Conservation (phyloP, 1,140 invertebrate genomes). For the Caenorhabditis latens region DNA sequence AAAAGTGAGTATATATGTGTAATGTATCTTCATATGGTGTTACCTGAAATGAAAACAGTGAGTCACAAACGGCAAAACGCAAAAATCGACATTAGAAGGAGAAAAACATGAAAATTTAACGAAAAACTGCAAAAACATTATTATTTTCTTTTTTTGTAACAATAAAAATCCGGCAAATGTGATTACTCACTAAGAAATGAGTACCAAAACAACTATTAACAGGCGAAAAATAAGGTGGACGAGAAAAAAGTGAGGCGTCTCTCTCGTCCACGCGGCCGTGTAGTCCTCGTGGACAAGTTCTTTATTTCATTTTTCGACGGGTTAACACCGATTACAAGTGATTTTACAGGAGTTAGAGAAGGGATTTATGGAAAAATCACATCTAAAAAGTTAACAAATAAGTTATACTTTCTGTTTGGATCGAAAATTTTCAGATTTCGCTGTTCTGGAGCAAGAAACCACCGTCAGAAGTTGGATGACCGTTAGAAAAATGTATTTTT, state of each 20-base stretch:
- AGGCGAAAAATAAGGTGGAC: not conserved
- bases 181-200: too few relatives aligned
- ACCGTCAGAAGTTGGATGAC: too few relatives aligned
- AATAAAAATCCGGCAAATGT: too few relatives aligned
- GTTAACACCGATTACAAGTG: not conserved
- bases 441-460: too few relatives aligned
- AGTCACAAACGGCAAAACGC: not conserved
- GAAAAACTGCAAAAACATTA: not conserved
- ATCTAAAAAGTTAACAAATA: too few relatives aligned
- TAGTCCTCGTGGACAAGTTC: not conserved
- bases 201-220: not conserved
- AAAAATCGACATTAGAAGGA: not conserved
- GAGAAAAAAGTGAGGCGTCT: not conserved
- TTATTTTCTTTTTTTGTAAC: too few relatives aligned
- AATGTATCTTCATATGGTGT: constrained; percentile 14
- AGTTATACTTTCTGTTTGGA: too few relatives aligned
- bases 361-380: too few relatives aligned
- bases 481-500: too few relatives aligned
- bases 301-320: not conserved
- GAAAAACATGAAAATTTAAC: not conserved
- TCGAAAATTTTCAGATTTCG: too few relatives aligned
- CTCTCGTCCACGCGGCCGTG: not conserved
- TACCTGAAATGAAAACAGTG: not conserved
- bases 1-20: constrained; percentile 20
- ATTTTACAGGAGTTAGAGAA: not conserved